Percentiles rank a stretch among this genome's conserved stretches.
Evolutionary conservation across 2,113 vertebrate genomes (phyloP).

Genomic region (Acrocephalus arundinaceus): DNA sequence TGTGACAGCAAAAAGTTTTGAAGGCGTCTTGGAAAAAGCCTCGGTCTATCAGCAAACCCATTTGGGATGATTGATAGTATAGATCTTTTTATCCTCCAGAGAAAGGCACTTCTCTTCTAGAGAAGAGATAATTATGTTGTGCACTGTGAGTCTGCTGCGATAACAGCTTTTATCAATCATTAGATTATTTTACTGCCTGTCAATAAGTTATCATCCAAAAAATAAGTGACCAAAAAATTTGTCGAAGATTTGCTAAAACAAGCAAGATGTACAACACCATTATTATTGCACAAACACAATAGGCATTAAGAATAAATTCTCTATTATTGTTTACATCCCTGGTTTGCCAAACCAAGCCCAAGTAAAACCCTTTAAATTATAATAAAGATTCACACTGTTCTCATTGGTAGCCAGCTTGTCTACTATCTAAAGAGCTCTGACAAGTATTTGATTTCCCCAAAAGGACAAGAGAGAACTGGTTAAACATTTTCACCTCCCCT

Average conservation of each 20-base stretch:
- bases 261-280: not conserved
- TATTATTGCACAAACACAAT: not conserved
- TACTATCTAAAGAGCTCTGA: not conserved
- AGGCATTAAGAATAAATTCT: not conserved
- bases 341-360: not conserved
- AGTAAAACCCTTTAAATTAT: not conserved
- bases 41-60: not conserved
- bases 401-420: not conserved
- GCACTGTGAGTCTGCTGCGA: not conserved
- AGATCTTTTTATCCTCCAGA: not conserved
- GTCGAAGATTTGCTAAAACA: not conserved
- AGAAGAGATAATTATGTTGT: not conserved
- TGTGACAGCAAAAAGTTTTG: not conserved
- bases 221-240: not conserved
- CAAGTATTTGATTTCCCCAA: not conserved
- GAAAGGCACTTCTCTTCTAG: not conserved
- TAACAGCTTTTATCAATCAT: not conserved
- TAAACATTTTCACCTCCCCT: not conserved
- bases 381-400: not conserved
- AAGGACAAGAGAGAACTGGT: not conserved
- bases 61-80: rapidly evolving
- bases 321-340: not conserved
- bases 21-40: not conserved
- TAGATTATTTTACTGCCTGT: not conserved
- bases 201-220: not conserved